phyloP scores from a whole-genome alignment of 64 coral and sea anemone genomes.

The Montipora foliosa region DNA sequence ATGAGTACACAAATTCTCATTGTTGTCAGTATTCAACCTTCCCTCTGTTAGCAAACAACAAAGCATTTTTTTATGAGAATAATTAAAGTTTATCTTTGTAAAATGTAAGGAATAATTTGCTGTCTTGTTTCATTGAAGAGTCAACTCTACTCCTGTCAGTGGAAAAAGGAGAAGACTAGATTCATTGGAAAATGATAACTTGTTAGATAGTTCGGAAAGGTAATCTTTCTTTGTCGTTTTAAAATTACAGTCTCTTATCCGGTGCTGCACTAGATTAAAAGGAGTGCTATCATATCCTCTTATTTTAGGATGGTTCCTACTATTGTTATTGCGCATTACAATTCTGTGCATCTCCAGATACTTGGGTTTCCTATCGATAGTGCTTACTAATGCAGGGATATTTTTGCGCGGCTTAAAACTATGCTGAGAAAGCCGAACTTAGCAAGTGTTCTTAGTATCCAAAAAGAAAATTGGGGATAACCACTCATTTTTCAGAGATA shows the following conservation, averaged over 20 bases:
- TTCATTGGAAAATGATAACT: slow-evolving; percentile 82
- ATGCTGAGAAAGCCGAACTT: no score
- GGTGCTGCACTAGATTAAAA: neutral
- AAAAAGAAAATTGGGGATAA: no score
- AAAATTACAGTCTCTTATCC: neutral
- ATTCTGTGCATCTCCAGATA: no score
- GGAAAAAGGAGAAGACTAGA: slow-evolving; percentile 88
- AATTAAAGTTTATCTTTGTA: neutral
- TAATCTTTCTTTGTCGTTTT: neutral
- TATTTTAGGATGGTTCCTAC: neutral
- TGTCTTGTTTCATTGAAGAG: slow-evolving; percentile 49
- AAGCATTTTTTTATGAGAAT: no score
- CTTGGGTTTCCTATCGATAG: no score
- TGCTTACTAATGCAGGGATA: no score
- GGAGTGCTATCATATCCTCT: neutral
- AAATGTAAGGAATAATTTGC: neutral
- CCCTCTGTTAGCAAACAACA: neutral
- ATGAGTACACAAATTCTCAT: no score
- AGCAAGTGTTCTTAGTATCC: no score
- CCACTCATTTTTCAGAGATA: no score
- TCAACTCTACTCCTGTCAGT: slow-evolving; percentile 79
- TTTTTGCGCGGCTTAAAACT: no score
- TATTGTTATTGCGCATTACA: no score
- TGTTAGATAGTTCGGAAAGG: slow-evolving; percentile 92
- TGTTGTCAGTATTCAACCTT: no score